phyloP scores from a whole-genome alignment of 2,888 invertebrate species.

The Pristionchus japonicus region DNA sequence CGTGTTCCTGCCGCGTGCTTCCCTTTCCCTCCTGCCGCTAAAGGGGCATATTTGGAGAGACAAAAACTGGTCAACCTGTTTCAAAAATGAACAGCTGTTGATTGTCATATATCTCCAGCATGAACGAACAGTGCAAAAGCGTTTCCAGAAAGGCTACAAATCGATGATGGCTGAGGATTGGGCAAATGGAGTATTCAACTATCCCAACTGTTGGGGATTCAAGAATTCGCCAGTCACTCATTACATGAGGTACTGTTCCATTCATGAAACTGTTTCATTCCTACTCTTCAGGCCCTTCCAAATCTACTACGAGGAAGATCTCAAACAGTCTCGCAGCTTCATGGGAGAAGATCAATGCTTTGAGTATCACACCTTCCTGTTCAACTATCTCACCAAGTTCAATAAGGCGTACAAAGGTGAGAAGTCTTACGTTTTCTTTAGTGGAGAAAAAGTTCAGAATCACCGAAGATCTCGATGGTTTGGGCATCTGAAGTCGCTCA shows the following conservation, averaged over 20 bases:
- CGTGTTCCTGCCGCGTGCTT: neutral
- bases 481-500: conserved; percentile 64
- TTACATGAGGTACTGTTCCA: conserved; percentile 40
- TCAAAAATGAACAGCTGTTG: neutral
- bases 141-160: conserved; percentile 39
- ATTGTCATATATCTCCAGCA: neutral
- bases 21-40: neutral
- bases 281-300: conserved; percentile 32
- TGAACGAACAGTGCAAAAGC: neutral
- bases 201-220: conserved; percentile 48
- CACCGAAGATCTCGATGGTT: conserved; percentile 59
- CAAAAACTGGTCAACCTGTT: too few species aligned
- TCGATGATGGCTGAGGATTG: conserved; percentile 47
- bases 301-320: conserved; percentile 31
- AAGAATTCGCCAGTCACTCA: conserved; percentile 40
- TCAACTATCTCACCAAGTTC: conserved; percentile 42
- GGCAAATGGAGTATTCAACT: conserved; percentile 45
- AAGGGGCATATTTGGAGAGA: neutral
- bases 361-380: conserved; percentile 19
- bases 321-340: neutral
- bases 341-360: conserved; percentile 42
- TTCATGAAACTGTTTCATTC: neutral
- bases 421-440: too few species aligned
- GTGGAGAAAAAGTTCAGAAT: conserved; percentile 21
- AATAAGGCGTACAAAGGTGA: conserved; percentile 46